Conservation (phyloP, 1,140 invertebrate genomes). For the Aphelinus atriplicis region DNA sequence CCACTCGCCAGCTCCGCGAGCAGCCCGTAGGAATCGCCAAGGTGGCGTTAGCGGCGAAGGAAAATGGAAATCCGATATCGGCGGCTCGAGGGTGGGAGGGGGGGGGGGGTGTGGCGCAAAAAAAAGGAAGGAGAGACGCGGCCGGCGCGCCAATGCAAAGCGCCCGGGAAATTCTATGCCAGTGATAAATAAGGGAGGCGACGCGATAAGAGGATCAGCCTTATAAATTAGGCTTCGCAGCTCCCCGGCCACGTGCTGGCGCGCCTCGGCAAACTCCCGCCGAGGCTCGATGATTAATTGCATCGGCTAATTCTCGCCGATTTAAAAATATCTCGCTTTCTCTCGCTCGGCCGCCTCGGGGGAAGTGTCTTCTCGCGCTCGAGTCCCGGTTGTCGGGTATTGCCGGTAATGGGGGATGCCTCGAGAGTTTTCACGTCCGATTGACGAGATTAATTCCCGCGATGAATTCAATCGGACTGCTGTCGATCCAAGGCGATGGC, state of each 20-base stretch:
- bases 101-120: not conserved
- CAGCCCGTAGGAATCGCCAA: no score
- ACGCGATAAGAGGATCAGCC: constrained; percentile 40
- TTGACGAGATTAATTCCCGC: no score
- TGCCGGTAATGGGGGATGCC: no score
- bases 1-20: constrained; percentile 23
- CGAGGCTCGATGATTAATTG: constrained; percentile 33
- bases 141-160: not conserved
- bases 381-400: no score
- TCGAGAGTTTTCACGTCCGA: no score
- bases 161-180: constrained; percentile 18
- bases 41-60: not conserved
- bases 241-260: not conserved
- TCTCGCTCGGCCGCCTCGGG: no score
- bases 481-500: no score
- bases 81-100: constrained; percentile 49
- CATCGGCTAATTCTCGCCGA: constrained; percentile 32
- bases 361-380: no score
- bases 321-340: constrained; percentile 29
- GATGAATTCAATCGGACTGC: no score
- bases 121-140: constrained; percentile 8
- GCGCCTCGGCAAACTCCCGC: constrained; percentile 26
- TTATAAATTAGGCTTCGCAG: constrained; percentile 39
- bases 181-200: constrained; percentile 38
- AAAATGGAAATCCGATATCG: constrained; percentile 60